Evolutionary conservation across 2,888 invertebrate genomes (phyloP), one percentile per base, ranked within the genome.

Genomic region (Tiliacea citrago): DNA sequence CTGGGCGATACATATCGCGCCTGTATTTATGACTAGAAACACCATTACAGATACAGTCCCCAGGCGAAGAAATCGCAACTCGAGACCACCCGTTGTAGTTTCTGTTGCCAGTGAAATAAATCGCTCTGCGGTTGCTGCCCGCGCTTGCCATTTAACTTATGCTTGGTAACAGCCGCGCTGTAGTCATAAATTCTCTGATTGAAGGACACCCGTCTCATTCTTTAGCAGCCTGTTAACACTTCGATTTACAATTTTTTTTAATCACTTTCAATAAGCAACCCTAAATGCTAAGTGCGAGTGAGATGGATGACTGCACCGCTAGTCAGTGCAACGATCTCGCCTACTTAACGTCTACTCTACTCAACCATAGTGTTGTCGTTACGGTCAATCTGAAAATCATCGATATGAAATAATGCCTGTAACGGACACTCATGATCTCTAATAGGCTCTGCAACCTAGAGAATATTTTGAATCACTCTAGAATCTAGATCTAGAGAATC

Each of bases 11-110:
- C 93, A 94, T 95, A 95, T 95, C 95, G 92, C 94, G 92, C 92
- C 93, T 90, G 92, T 94, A 93, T 95, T 96, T 95, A 95, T 93
- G 93, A 93, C 93, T 95, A 95, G 95, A 93, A 94, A 93, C 93
- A 90, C 91, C 91, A 92, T 91, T 92, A 90, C 89, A 88, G 91
- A 92, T 90, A 89, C 88, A 88, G 85, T 87, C 88, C 90, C 79
- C 89, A 79, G 91, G 90, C 91, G 85, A 91, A 90, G 89, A 88
- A 90, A 91, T 91, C 90, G 91, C 91, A 91, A 88, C 83, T 88
- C 88, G 83, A 88, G 92, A 93, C 93, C 92, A 92, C 94, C 93
- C 93, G 92, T 92, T 88, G 91, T 86, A 90, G 85, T 86, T 89
- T 87, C 89, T 88, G 89, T 86, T 85, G 89, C 86, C 88, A 86